A percentile compares a stretch with the other conserved stretches of the same genome.
Conservation (phyloP, 2,113 vertebrate species). For the Benthochromis sp. region DNA sequence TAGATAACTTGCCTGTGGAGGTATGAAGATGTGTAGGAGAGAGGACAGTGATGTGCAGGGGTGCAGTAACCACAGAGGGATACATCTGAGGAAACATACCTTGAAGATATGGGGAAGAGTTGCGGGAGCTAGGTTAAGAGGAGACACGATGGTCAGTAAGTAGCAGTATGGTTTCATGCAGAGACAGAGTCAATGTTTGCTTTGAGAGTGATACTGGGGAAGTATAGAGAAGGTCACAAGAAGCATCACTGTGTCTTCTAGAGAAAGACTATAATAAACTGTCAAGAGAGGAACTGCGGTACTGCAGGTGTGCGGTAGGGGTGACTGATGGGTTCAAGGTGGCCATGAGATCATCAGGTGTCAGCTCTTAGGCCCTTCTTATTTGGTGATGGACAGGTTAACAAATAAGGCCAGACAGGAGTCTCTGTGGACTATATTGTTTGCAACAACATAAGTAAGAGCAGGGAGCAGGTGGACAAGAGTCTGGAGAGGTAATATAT, state of each 20-base stretch:
- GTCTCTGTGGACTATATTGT: neutral
- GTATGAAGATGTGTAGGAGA: neutral
- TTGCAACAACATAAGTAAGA: neutral
- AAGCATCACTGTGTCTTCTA: rapidly evolving
- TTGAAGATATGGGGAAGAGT: neutral
- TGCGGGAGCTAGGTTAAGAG: rapidly evolving
- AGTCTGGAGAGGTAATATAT: neutral
- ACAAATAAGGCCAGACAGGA: neutral
- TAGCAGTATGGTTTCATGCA: neutral
- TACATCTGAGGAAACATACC: neutral
- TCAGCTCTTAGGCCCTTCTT: neutral
- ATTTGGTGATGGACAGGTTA: neutral
- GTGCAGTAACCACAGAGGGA: neutral
- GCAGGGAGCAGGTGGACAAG: neutral
- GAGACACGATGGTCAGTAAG: neutral
- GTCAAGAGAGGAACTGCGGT: neutral
- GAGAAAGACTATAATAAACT: neutral
- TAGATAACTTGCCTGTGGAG: neutral
- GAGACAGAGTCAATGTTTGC: neutral
- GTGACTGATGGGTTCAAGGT: neutral
- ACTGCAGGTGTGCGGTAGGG: neutral
- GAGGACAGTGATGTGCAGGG: neutral
- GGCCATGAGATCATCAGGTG: neutral
- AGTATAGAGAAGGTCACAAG: neutral
- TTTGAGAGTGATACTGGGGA: neutral